Conservation (phyloP, 2,888 invertebrate genomes). For the Ennomos quercinarius region DNA sequence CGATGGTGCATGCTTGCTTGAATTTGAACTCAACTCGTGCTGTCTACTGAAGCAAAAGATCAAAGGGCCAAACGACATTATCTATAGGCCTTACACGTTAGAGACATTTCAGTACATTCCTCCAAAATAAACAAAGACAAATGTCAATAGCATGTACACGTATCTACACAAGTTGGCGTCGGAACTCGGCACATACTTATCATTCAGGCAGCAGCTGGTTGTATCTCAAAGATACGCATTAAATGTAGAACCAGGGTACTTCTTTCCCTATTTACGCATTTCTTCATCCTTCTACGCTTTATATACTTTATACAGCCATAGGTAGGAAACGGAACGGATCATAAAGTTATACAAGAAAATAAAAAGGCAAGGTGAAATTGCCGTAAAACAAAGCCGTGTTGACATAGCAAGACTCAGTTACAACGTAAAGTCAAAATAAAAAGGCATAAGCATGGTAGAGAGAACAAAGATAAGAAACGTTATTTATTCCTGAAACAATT, state of each 20-base stretch:
- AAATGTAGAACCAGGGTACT: neutral
- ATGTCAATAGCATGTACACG: conserved; percentile 6
- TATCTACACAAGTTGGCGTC: neutral
- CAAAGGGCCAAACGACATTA: conserved; percentile 3
- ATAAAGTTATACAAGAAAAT: conserved; percentile 56
- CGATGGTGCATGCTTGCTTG: too few relatives aligned
- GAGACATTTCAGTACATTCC: conserved; percentile 1
- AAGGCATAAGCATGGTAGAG: conserved; percentile 52
- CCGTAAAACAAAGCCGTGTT: conserved; percentile 53
- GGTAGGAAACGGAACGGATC: conserved; percentile 37
- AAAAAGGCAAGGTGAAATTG: conserved; percentile 49
- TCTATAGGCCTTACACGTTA: conserved; percentile 3
- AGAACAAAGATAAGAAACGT: conserved; percentile 53
- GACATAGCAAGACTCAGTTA: conserved; percentile 54
- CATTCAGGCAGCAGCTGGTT: too few relatives aligned
- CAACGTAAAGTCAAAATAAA: conserved; percentile 55
- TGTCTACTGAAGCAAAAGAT: conserved; percentile 11
- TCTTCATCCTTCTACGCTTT: neutral
- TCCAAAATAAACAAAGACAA: conserved; percentile 6
- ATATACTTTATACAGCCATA: conserved; percentile 3
- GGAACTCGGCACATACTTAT: too few relatives aligned
- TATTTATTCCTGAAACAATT: conserved; percentile 62
- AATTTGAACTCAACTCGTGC: neutral
- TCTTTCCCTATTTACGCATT: conserved; percentile 1
- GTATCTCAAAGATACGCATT: too few relatives aligned